Conservation (phyloP, 2,797 vertebrate genomes). For the Peromyscus nudipes region DNA sequence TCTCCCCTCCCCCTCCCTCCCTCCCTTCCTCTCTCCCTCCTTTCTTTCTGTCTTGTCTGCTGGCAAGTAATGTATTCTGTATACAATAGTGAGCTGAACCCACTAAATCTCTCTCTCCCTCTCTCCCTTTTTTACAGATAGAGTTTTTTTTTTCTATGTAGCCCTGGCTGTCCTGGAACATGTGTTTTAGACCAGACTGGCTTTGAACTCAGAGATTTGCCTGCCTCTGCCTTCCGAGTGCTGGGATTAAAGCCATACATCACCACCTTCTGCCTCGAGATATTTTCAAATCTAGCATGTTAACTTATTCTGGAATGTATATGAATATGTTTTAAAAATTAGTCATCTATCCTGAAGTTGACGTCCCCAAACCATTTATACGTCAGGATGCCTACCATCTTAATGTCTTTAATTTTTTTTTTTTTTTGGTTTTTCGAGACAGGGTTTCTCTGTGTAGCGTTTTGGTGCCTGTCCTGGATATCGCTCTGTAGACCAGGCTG, state of each 20-base stretch:
- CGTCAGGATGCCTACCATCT: not conserved
- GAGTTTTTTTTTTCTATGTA: not conserved
- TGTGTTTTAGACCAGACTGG: not conserved
- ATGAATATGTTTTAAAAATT: not conserved
- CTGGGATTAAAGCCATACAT: not conserved
- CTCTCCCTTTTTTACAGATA: not conserved
- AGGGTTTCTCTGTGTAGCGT: too few relatives aligned
- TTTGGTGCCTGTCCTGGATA: too few relatives aligned
- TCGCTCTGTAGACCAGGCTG: too few relatives aligned
- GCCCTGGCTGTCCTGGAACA: not conserved
- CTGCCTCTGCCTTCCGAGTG: not conserved
- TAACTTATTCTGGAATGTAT: conserved; percentile 6
- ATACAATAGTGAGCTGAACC: not conserved
- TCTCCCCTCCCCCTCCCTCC: too few relatives aligned
- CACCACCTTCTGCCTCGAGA: not conserved
- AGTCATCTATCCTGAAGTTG: not conserved
- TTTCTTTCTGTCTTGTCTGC: not conserved
- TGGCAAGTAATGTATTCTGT: not conserved
- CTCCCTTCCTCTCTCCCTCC: too few relatives aligned
- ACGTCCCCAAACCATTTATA: not conserved
- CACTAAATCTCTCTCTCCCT: not conserved
- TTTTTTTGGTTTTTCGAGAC: too few relatives aligned
- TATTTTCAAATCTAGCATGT: conserved; percentile 13
- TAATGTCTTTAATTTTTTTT: not conserved
- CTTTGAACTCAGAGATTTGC: not conserved